phyloP scores from a whole-genome alignment of 2,797 vertebrate species.

The Lutjanus argentimaculatus region DNA sequence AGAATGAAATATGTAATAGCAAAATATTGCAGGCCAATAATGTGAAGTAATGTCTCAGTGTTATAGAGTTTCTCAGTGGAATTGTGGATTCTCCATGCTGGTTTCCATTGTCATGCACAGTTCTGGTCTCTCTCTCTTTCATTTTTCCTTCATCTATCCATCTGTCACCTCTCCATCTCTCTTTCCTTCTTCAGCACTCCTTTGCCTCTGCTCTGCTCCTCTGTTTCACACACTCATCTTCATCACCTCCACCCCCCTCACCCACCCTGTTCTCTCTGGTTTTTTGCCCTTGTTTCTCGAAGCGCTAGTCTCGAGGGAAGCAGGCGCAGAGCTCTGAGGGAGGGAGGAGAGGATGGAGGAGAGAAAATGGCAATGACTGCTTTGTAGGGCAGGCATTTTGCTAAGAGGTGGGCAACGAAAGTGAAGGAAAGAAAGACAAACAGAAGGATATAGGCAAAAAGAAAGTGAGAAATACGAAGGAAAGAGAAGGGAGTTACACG shows the following conservation, averaged over 20 bases:
- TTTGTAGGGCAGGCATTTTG: constrained; percentile 72
- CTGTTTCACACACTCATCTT: constrained; percentile 26
- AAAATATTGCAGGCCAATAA: neutral
- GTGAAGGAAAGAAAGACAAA: constrained; percentile 26
- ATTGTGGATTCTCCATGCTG: neutral
- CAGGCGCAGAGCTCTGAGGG: constrained; percentile 49
- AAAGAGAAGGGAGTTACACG: constrained; percentile 16
- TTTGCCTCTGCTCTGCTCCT: constrained; percentile 14
- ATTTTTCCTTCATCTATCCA: constrained; percentile 8
- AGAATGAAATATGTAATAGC: neutral
- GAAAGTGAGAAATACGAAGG: constrained; percentile 20
- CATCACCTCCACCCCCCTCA: constrained; percentile 21
- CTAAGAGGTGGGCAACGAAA: constrained; percentile 31
- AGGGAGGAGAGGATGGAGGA: constrained; percentile 68
- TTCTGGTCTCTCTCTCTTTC: neutral
- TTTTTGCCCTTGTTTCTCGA: constrained; percentile 75
- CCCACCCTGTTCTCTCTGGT: constrained; percentile 28
- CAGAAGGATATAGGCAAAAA: neutral
- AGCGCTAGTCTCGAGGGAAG: constrained; percentile 58
- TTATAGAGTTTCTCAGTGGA: neutral
- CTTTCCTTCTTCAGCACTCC: neutral
- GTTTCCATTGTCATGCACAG: constrained; percentile 16
- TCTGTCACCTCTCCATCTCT: constrained; percentile 5
- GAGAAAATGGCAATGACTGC: constrained; percentile 72
- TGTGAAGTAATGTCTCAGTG: constrained; percentile 2